Evolutionary conservation across 53 echinoderm and acorn worm genomes (phyloP), one percentile per base, ranked within the genome.

Genomic region (Paelopatides confundens): DNA sequence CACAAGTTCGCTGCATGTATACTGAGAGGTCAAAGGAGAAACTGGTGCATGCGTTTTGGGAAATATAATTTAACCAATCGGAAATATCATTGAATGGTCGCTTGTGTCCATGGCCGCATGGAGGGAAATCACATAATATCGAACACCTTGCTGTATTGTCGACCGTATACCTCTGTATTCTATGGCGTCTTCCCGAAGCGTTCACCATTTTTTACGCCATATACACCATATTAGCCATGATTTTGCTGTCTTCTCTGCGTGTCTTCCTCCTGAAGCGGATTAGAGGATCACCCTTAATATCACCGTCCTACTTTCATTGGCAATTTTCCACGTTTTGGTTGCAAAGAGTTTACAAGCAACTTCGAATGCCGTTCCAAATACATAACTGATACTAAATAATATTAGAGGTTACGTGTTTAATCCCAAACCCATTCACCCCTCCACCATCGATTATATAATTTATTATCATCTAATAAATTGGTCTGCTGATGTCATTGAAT

Each of bases 291-390:
- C 97, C 14, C 87, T 97, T 5, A 93, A 90, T 23, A 93, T 97
- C 48, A 97, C 97, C 50, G 90, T 97, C 47, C 87, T 97, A 7
- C 85, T 97, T 11, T 88, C 97, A 2, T 87, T 97, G 29, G 93
- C 94, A 15, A 95, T 97, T 71, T 97, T 95, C 63, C 89, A 95
- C 64, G 87, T 97, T 27, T 92, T 97, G 33, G 97, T 95, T 6
- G 95, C 97, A 1, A 95, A 97, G 68, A 97, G 95, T 21, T 88
- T 97, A 88, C 97, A 95, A 27, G 94, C 97, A 26, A 97, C 97
- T 50, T 97, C 97, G 0, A 94, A 97, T 29, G 95, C 95, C 62
- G 92, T 97, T 26, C 97, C 97, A 30, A 88, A 90, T 74, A 93
- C 95, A 8, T n/a, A n/a, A n/a, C n/a, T n/a, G n/a, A n/a, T n/a